A percentile compares a stretch with the other conserved stretches of the same genome.
phyloP scores from a whole-genome alignment of 2,888 invertebrate species.

The Panzeria rudis region DNA sequence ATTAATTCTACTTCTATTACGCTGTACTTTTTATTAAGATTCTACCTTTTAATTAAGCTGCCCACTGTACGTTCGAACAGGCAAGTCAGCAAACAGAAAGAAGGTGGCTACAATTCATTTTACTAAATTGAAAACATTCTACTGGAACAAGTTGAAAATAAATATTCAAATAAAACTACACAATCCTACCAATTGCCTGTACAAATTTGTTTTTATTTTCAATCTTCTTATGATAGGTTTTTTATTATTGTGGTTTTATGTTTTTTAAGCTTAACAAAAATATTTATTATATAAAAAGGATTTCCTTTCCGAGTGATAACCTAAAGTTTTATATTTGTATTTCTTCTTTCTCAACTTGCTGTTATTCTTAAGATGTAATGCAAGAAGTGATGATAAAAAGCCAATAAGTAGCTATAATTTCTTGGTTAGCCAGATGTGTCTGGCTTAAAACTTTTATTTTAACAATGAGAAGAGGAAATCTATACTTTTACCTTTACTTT shows the following conservation, averaged over 20 bases:
- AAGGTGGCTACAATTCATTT: neutral
- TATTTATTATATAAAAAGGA: conserved; percentile 27
- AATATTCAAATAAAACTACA: conserved; percentile 43
- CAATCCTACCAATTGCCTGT: conserved; percentile 13
- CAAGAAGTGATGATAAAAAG: conserved; percentile 33
- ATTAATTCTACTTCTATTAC: no score
- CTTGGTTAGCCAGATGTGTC: conserved; percentile 65
- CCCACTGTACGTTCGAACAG: neutral
- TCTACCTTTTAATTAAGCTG: neutral
- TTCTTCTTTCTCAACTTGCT: neutral
- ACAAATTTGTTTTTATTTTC: conserved; percentile 41
- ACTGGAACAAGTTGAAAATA: conserved; percentile 1
- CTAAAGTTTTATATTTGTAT: conserved; percentile 8
- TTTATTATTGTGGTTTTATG: conserved; percentile 18
- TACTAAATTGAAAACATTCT: neutral
- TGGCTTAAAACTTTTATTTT: conserved; percentile 1
- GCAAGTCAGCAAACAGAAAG: neutral
- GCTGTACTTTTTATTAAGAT: no score
- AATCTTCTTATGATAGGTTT: conserved; percentile 16
- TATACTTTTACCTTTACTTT: conserved; percentile 35
- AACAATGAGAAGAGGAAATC: conserved; percentile 13
- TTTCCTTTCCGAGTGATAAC: conserved; percentile 8
- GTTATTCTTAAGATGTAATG: conserved; percentile 10
- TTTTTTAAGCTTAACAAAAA: conserved; percentile 30
- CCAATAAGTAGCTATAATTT: conserved; percentile 67